Base-by-base conservation (phyloP, 2,888 invertebrate genomes). In the Geophilus truncorum region DNA sequence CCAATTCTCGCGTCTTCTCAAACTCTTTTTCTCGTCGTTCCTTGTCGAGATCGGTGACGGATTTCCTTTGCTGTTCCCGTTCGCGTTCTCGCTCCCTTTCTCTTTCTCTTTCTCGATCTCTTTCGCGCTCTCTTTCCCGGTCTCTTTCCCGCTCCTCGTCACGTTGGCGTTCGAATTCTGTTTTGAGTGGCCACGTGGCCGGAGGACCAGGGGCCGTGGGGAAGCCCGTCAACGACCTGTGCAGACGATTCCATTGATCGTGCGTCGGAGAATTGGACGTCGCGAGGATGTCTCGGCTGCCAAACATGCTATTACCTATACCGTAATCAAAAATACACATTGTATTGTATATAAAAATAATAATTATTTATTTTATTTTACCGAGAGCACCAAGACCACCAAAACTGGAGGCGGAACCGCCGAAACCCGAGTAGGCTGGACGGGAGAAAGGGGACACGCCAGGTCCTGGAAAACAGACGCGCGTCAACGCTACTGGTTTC, bases 211-310 rank as follows among this genome's bases (percentile, higher is more conserved):
- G 88, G 85, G 89, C 87, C 9, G 88, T 88, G 10, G 90, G 91
- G 84, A 90, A 91, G 30, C 89, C 89, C 10, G 89, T 87, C 45
- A 91, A 90, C 10, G 90, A 89, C 78, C 92, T 89, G 86, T 91
- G 91, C 81, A 92, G 85, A 82, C 89, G 77, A 70, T 81, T 82
- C 82, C 82, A 82, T 40, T 82, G 82, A 23, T 82, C 82, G 32
- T 82, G 82, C 6, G 82, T 81, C 7, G 81, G 79, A 62, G 82
- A 82, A 4, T 28, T 32, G 18, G 82, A 81, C 15, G 81, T 23
- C 25, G 79, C 79, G 7, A 75, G 77, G 15, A 82, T 45, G 30
- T 75, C 79, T 10, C 82, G 79, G n/a, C 82, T 25, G 25, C 30
- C 79, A 62, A 82, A 82, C 45, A 82, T 81, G 77, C 82, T 79